Conservation (phyloP, 1,140 invertebrate species). For the Halyomorpha halys region DNA sequence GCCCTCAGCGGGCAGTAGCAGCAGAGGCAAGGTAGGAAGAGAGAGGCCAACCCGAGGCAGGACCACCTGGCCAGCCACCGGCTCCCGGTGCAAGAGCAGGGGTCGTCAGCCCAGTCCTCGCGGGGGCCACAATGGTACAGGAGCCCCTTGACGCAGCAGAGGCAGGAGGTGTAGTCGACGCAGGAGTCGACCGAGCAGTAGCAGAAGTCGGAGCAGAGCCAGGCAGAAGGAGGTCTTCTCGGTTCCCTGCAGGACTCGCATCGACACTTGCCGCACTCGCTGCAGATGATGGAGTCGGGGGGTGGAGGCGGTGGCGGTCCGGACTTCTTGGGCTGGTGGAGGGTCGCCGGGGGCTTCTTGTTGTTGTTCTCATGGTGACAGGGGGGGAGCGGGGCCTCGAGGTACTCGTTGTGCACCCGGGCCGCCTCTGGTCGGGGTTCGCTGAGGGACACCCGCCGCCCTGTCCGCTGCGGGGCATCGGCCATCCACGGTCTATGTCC, state of each 20-base stretch:
- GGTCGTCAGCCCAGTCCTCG: constrained; percentile 54
- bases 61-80: constrained; percentile 64
- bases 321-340: constrained; percentile 4
- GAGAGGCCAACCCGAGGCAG: constrained; percentile 65
- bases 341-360: constrained; percentile 28
- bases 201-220: constrained; percentile 78
- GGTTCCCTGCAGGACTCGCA: constrained; percentile 79
- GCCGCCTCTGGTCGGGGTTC: constrained; percentile 65
- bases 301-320: constrained; percentile 20
- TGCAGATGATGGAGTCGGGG: constrained; percentile 61
- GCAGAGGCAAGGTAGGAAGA: constrained; percentile 76
- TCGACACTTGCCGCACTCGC: constrained; percentile 70
- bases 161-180: constrained; percentile 78
- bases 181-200: constrained; percentile 74
- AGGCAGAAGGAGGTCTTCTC: constrained; percentile 67
- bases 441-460: constrained; percentile 30
- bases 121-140: constrained; percentile 80
- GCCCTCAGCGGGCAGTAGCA: constrained; percentile 85
- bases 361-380: constrained; percentile 25
- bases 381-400: constrained; percentile 61
- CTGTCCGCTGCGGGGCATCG: background rate
- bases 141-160: constrained; percentile 84
- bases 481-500: constrained; percentile 12
- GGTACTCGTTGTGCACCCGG: constrained; percentile 70
- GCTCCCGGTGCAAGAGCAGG: constrained; percentile 69